These are phyloP conservation scores for Orgyia antiqua DNA, from an alignment of 2,888 invertebrate genomes.

Conservation along the genomic window DNA sequence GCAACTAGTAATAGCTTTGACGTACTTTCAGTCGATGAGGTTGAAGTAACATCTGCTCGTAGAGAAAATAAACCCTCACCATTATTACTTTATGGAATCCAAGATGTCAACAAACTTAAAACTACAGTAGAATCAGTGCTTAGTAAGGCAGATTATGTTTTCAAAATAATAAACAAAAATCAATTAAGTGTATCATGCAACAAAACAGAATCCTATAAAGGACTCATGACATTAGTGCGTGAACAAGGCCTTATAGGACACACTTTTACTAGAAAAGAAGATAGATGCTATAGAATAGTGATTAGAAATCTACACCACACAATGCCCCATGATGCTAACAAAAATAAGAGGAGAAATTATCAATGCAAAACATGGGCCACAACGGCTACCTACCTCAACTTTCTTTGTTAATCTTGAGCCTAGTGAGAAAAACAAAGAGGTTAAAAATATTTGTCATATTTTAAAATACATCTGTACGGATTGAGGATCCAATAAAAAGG, in stretches of 20 bases:
- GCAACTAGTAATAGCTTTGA: not conserved
- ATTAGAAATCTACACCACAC: too few relatives aligned
- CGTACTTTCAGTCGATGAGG: not conserved
- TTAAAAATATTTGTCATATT: not conserved
- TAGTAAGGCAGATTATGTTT: not conserved
- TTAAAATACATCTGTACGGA: too few relatives aligned
- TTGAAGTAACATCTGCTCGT: not conserved
- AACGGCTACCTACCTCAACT: not conserved
- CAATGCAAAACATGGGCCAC: not conserved
- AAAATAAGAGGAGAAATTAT: not conserved
- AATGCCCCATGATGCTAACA: too few relatives aligned
- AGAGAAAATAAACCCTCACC: not conserved
- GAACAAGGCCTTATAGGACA: not conserved
- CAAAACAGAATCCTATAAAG: not conserved
- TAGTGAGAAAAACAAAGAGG: not conserved
- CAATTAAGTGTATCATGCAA: not conserved
- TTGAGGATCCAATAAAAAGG: not conserved
- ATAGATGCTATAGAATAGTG: too few relatives aligned
- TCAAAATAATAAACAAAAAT: not conserved
- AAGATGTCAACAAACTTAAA: not conserved
- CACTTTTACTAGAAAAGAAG: too few relatives aligned
- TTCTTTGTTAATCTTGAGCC: conserved; percentile 3
- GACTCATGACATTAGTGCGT: not conserved
- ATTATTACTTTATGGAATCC: not conserved
- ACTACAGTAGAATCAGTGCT: not conserved